These are phyloP conservation scores for Schizopygopsis pylzovi DNA, from an alignment of 2,797 vertebrate genomes.

Conservation along the genomic window DNA sequence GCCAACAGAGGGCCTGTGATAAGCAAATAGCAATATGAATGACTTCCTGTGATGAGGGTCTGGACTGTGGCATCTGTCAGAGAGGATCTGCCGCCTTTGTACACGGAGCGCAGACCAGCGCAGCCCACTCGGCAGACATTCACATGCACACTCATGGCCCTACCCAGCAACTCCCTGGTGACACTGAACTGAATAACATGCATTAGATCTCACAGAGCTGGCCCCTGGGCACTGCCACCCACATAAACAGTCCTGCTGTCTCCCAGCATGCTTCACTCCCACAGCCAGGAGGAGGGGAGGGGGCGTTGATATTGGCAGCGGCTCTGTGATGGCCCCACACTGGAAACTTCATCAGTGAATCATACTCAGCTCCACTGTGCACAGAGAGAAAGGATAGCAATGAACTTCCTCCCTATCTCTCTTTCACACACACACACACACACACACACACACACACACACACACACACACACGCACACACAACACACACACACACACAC, in stretches of 20 bases:
- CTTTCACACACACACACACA: slow-evolving; percentile 47
- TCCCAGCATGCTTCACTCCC: slow-evolving; percentile 69
- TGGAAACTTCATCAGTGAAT: slow-evolving; percentile 88
- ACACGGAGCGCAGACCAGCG: slow-evolving; percentile 49
- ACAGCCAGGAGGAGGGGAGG: slow-evolving; percentile 63
- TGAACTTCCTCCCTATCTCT: slow-evolving; percentile 56
- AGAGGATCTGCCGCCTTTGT: slow-evolving; percentile 56
- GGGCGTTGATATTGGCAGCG: slow-evolving; percentile 62
- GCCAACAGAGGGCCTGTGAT: slow-evolving; percentile 68
- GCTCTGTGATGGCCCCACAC: slow-evolving; percentile 63
- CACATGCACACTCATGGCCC: slow-evolving; percentile 56
- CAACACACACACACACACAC: slow-evolving; percentile 55
- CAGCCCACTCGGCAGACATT: slow-evolving; percentile 46
- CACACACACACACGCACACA: slow-evolving; percentile 35
- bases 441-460: slow-evolving; percentile 47
- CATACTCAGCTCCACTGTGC: slow-evolving; percentile 57
- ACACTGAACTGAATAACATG: slow-evolving; percentile 77
- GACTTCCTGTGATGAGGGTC: slow-evolving; percentile 79
- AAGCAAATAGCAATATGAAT: slow-evolving; percentile 74
- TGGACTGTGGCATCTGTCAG: slow-evolving; percentile 81
- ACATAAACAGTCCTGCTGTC: slow-evolving; percentile 74
- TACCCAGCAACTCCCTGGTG: slow-evolving; percentile 67
- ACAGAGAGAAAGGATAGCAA: slow-evolving; percentile 53
- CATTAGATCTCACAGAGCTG: slow-evolving; percentile 66
- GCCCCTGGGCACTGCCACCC: slow-evolving; percentile 81